Conservation (phyloP, 2,888 invertebrate genomes). For the Strigamia maritima region DNA sequence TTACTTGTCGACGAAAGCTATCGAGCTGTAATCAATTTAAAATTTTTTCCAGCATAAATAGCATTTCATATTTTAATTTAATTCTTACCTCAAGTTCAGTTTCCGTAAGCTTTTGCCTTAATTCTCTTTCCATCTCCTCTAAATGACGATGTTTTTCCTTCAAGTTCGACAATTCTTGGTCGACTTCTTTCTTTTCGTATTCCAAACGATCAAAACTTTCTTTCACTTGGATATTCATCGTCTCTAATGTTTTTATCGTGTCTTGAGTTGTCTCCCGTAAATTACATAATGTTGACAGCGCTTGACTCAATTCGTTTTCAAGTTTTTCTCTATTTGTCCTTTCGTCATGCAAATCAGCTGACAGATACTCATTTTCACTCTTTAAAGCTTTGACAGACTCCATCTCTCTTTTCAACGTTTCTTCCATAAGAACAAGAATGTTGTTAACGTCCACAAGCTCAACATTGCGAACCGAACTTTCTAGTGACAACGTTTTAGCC, state of each 20-base stretch:
- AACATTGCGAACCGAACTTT: background rate
- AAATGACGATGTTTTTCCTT: background rate
- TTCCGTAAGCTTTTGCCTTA: background rate
- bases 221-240: background rate
- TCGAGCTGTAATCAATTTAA: constrained; percentile 20
- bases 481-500: background rate
- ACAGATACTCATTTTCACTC: background rate
- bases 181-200: background rate
- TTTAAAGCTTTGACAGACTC: background rate
- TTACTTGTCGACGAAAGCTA: constrained; percentile 35
- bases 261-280: background rate
- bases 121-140: background rate
- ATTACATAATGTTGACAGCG: background rate
- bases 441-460: background rate
- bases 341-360: background rate
- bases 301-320: background rate
- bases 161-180: background rate
- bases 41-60: background rate
- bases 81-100: constrained; percentile 8
- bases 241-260: constrained; percentile 12
- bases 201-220: constrained; percentile 1
- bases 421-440: constrained; percentile 12
- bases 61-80: background rate
- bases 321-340: background rate
- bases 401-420: background rate